Conservation (phyloP, 2,113 vertebrate genomes). For the Nerophis lumbriciformis region DNA sequence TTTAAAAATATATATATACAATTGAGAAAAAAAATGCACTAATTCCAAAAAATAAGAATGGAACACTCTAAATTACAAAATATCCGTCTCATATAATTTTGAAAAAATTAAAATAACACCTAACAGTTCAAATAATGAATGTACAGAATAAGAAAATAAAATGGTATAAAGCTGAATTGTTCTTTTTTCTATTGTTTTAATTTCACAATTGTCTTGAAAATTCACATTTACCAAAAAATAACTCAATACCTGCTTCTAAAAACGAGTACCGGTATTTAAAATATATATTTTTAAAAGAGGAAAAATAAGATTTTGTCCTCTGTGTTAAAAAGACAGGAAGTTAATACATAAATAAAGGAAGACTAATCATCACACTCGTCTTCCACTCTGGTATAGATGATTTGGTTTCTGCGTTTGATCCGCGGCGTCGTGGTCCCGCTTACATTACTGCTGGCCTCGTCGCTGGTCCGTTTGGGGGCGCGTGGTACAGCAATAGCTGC, state of each 20-base stretch:
- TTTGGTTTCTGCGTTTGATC: constrained; percentile 94
- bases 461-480: constrained; percentile 76
- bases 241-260: not conserved
- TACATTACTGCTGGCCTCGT: constrained; percentile 52
- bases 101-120: not conserved
- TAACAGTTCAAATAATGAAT: too few species aligned
- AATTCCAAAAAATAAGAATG: not conserved
- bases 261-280: not conserved
- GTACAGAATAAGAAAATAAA: not conserved
- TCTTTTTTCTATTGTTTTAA: not conserved
- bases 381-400: constrained; percentile 80
- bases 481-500: constrained; percentile 39
- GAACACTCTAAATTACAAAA: too few species aligned
- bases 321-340: not conserved
- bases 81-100: not conserved
- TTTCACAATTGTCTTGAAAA: constrained; percentile 17
- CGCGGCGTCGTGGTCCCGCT: constrained; percentile 68
- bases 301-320: not conserved
- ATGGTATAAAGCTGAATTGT: too few species aligned
- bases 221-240: constrained; percentile 12
- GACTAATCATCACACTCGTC: constrained; percentile 56
- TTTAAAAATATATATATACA: too few species aligned
- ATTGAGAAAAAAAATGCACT: too few species aligned
- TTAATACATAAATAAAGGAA: not conserved
- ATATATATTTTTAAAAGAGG: constrained; percentile 17